These are phyloP conservation scores for Sphaerophoria taeniata DNA, from an alignment of 2,888 invertebrate genomes.

Conservation along the genomic window DNA sequence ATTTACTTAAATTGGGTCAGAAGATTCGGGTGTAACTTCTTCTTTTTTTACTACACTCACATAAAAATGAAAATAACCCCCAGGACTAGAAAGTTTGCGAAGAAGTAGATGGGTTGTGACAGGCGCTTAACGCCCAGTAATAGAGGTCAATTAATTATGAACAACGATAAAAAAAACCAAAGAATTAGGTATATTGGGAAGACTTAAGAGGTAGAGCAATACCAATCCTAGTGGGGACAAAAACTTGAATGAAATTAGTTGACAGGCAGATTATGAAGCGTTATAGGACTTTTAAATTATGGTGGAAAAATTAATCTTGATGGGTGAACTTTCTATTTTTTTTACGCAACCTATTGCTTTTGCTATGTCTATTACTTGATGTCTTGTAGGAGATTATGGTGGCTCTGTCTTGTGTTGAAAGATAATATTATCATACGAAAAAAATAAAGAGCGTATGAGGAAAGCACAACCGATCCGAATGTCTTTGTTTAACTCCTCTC, in stretches of 20 bases:
- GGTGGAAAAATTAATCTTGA: not conserved
- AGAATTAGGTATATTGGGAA: conserved; percentile 47
- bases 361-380: no score
- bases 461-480: no score
- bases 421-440: no score
- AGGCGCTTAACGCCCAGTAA: conserved; percentile 65
- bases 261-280: conserved; percentile 32
- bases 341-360: no score
- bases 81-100: not conserved
- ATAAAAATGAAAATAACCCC: no score
- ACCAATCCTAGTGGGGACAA: conserved; percentile 5
- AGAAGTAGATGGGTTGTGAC: conserved; percentile 29
- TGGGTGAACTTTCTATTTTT: no score
- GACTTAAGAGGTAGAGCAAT: conserved; percentile 53
- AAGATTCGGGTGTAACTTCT: conserved; percentile 1
- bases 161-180: conserved; percentile 54
- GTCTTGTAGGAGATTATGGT: no score
- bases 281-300: conserved; percentile 28
- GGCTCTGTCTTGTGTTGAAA: no score
- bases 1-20: conserved; percentile 67
- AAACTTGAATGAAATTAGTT: conserved; percentile 49
- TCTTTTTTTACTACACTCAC: conserved; percentile 19
- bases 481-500: no score
- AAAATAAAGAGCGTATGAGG: no score
- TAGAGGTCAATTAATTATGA: conserved; percentile 69